Percentiles rank a stretch among this genome's conserved stretches.
These are phyloP conservation scores for Pollenia labialis DNA, from an alignment of 2,888 invertebrate species.

Conservation along the genomic window DNA sequence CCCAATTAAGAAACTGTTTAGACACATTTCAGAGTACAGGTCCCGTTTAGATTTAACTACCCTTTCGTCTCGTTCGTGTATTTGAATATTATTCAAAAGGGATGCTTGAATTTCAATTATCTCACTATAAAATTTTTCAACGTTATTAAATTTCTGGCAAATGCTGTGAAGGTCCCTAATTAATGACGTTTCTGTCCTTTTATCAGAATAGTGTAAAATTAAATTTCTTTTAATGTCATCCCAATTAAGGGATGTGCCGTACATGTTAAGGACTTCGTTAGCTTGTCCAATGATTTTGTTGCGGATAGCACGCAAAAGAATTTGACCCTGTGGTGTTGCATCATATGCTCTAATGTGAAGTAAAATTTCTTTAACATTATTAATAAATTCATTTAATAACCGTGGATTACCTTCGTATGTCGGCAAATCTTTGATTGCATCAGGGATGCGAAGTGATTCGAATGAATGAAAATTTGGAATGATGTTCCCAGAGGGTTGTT, in stretches of 20 bases:
- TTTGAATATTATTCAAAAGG: conserved; percentile 71
- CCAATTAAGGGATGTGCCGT: no score
- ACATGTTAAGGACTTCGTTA: no score
- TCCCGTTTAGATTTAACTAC: conserved; percentile 69
- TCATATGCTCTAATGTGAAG: conserved; percentile 18
- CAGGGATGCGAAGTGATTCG: no score
- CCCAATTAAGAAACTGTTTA: conserved; percentile 68
- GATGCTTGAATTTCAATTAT: conserved; percentile 74
- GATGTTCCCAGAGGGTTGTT: no score
- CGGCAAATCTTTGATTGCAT: conserved; percentile 29
- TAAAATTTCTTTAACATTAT: conserved; percentile 1
- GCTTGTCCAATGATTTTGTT: no score
- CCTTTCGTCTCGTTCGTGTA: conserved; percentile 69
- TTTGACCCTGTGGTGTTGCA: conserved; percentile 7
- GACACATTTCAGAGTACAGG: no score
- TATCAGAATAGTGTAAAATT: no score
- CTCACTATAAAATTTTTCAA: conserved; percentile 49
- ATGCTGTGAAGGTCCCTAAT: conserved; percentile 21
- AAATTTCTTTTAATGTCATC: no score
- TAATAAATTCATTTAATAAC: no score
- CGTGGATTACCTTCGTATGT: conserved; percentile 7
- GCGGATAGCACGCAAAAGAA: conserved; percentile 2
- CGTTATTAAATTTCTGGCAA: conserved; percentile 1
- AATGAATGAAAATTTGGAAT: no score
- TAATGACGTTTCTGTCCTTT: no score